Percentiles rank a stretch among this genome's conserved stretches.
These are phyloP conservation scores for Stenchaetothrips biformis DNA, from an alignment of 2,888 invertebrate genomes.

Conservation along the genomic window DNA sequence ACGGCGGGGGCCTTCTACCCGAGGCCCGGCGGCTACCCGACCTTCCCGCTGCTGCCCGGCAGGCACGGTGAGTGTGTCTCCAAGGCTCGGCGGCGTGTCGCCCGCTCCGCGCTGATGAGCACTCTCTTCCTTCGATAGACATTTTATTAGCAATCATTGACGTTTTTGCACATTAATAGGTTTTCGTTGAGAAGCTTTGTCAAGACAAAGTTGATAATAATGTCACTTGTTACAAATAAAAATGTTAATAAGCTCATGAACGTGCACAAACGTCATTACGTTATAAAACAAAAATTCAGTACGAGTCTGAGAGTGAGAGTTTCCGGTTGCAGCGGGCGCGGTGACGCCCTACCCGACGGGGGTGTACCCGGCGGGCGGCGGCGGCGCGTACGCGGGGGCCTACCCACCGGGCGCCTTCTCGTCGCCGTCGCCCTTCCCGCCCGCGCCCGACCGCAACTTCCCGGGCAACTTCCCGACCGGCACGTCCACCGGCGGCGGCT, in stretches of 20 bases:
- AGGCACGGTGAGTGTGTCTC: constrained; percentile 7
- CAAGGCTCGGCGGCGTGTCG: too few relatives aligned
- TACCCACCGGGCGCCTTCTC: constrained; percentile 31
- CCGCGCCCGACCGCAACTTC: constrained; percentile 29
- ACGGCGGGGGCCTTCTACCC: constrained; percentile 20
- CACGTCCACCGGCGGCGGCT: constrained; percentile 26
- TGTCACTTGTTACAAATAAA: too few relatives aligned
- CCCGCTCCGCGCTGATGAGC: too few relatives aligned
- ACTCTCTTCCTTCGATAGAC: too few relatives aligned
- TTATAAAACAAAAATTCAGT: too few relatives aligned
- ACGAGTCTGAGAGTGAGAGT: background rate
- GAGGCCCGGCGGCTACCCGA: constrained; percentile 9
- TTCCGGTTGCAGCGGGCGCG: background rate
- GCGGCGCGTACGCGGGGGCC: constrained; percentile 7
- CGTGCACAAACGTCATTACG: background rate
- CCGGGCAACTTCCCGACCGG: constrained; percentile 12
- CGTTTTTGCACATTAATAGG: too few relatives aligned
- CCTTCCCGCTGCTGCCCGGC: constrained; percentile 1
- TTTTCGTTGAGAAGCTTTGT: too few relatives aligned
- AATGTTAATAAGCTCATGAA: too few relatives aligned
- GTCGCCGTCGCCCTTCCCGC: constrained; percentile 22
- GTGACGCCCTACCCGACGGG: background rate
- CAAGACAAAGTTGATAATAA: too few relatives aligned
- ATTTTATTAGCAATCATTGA: too few relatives aligned
- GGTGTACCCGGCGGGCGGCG: constrained; percentile 12